Percentiles rank a stretch among this genome's conserved stretches.
These are phyloP conservation scores for Pantherophis vulpinus DNA, from an alignment of 2,797 vertebrate species.

Conservation along the genomic window DNA sequence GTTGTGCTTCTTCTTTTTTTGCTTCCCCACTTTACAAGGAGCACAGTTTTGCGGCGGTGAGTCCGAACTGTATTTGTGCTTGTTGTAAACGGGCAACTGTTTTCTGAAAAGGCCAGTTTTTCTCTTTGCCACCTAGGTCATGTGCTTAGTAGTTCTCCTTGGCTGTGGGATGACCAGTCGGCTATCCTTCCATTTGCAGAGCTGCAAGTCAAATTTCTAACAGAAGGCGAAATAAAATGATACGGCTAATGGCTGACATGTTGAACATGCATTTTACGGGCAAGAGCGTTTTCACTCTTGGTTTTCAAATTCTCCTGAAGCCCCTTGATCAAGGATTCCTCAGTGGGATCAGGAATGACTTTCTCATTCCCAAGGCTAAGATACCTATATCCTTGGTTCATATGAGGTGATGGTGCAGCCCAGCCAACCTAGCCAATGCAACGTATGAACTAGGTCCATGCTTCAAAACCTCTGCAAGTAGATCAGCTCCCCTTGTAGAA, in stretches of 20 bases:
- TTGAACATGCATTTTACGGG: neutral
- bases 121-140: slow-evolving; percentile 36
- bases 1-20: neutral
- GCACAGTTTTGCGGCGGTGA: slow-evolving; percentile 20
- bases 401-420: neutral
- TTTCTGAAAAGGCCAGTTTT: slow-evolving; percentile 52
- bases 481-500: neutral
- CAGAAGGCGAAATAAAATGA: too few relatives aligned
- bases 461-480: neutral
- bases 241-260: neutral
- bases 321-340: neutral
- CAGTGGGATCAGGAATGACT: neutral
- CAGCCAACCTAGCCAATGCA: neutral
- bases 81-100: slow-evolving; percentile 42
- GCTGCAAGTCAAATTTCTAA: neutral
- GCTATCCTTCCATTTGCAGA: neutral
- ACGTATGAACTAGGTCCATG: neutral
- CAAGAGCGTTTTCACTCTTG: neutral
- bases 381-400: neutral
- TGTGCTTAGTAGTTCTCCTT: neutral
- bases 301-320: neutral
- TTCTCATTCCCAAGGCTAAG: neutral
- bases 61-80: slow-evolving; percentile 30
- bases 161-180: neutral
- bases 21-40: slow-evolving; percentile 27